Percentiles rank a stretch among this genome's conserved stretches.
Evolutionary conservation across 2,113 vertebrate species (phyloP).

Genomic region (Chrysemys picta): DNA sequence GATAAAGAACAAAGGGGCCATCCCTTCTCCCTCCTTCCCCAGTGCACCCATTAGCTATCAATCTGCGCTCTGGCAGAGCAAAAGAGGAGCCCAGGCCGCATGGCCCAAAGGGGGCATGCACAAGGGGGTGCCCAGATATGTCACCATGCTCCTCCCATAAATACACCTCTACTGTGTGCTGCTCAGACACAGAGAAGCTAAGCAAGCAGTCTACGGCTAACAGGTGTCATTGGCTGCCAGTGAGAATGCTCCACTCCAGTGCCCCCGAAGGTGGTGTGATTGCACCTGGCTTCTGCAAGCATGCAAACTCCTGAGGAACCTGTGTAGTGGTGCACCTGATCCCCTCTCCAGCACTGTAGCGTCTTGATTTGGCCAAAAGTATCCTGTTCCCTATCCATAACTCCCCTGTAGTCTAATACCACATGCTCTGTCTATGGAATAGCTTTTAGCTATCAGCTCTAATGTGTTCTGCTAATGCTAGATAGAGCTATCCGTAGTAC

Average conservation of each 20-base stretch:
- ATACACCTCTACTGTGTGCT: no score
- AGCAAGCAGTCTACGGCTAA: not conserved
- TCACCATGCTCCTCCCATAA: not conserved
- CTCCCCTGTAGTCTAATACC: not conserved
- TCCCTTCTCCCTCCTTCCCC: not conserved
- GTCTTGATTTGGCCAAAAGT: not conserved
- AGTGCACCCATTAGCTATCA: not conserved
- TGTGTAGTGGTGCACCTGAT: not conserved
- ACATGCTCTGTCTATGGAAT: not conserved
- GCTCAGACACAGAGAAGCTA: no score
- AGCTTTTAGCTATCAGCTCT: not conserved
- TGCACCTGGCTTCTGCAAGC: not conserved
- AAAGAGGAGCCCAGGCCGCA: rapidly evolving
- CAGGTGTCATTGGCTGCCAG: not conserved
- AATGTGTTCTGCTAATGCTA: not conserved
- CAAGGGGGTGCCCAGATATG: not conserved
- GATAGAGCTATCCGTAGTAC: not conserved
- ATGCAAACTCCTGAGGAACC: not conserved
- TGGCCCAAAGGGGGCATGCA: rapidly evolving
- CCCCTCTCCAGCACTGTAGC: not conserved
- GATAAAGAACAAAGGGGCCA: not conserved
- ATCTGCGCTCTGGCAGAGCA: rapidly evolving
- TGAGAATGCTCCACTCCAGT: not conserved
- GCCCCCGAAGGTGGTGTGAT: not conserved
- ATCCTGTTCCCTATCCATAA: not conserved